Conservation (phyloP, 2,113 vertebrate genomes). For the Porphyrio hochstetteri region DNA sequence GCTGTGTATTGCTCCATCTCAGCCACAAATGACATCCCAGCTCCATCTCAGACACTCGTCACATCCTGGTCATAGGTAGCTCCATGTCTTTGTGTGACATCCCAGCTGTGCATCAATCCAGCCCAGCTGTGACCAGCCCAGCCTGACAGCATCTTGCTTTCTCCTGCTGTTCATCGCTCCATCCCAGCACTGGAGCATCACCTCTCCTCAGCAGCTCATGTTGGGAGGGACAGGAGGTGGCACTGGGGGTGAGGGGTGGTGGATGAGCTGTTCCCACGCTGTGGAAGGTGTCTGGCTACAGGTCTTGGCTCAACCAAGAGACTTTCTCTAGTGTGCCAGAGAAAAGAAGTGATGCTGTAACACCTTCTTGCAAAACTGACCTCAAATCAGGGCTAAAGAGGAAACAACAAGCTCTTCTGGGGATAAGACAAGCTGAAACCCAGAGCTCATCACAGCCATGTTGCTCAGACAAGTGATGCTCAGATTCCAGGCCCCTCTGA, state of each 20-base stretch:
- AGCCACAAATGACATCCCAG: too few relatives aligned
- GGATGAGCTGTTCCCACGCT: neutral
- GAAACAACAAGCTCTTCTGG: neutral
- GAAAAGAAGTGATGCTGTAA: neutral
- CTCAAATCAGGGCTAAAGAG: fast-evolving
- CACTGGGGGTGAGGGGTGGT: neutral
- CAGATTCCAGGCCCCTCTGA: neutral
- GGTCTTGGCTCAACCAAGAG: neutral
- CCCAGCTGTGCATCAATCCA: neutral
- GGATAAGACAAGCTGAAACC: neutral
- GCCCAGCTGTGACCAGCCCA: neutral
- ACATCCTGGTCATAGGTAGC: too few relatives aligned
- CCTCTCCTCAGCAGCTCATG: fast-evolving
- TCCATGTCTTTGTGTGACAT: neutral
- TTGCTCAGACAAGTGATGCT: fast-evolving
- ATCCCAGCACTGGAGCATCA: neutral
- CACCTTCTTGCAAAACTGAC: fast-evolving
- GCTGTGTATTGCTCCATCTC: neutral
- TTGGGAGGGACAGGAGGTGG: neutral
- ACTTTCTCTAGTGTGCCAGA: neutral
- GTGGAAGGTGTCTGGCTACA: fast-evolving
- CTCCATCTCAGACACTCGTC: too few relatives aligned
- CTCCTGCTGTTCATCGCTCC: fast-evolving
- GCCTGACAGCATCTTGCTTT: neutral
- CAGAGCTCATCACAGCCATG: fast-evolving